Conservation (phyloP, 2,888 invertebrate species). For the Coleophora flavipennella region DNA sequence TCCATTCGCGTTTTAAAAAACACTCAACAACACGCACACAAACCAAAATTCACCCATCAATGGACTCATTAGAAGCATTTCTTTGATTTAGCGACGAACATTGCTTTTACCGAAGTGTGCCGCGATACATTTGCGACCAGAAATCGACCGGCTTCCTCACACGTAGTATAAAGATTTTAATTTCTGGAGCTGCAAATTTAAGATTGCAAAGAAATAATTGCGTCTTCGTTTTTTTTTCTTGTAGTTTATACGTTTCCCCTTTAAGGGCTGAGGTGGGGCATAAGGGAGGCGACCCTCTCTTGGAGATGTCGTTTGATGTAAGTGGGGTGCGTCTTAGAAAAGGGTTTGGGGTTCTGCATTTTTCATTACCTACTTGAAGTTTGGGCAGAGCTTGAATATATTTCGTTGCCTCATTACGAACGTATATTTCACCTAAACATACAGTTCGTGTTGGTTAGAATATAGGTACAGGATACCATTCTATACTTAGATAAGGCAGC, state of each 20-base stretch:
- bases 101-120: constrained; percentile 55
- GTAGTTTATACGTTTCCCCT: constrained; percentile 46
- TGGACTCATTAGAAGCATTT: constrained; percentile 70
- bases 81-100: constrained; percentile 49
- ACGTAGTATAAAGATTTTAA: background rate
- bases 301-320: constrained; percentile 32
- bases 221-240: constrained; percentile 46
- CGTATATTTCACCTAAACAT: no score
- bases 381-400: no score
- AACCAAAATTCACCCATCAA: constrained; percentile 58
- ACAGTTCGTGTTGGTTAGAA: no score
- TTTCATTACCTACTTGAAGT: constrained; percentile 9
- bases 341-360: constrained; percentile 12
- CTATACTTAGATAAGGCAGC: no score
- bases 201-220: constrained; percentile 53
- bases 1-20: constrained; percentile 57
- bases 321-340: constrained; percentile 18
- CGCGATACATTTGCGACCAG: constrained; percentile 26
- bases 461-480: no score
- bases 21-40: constrained; percentile 40
- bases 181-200: constrained; percentile 14
- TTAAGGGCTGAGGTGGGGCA: constrained; percentile 39
- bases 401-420: no score
- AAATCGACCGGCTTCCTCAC: background rate
- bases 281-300: constrained; percentile 18